Evolutionary conservation across 2,113 vertebrate species (phyloP).

Genomic region (Bufo bufo): DNA sequence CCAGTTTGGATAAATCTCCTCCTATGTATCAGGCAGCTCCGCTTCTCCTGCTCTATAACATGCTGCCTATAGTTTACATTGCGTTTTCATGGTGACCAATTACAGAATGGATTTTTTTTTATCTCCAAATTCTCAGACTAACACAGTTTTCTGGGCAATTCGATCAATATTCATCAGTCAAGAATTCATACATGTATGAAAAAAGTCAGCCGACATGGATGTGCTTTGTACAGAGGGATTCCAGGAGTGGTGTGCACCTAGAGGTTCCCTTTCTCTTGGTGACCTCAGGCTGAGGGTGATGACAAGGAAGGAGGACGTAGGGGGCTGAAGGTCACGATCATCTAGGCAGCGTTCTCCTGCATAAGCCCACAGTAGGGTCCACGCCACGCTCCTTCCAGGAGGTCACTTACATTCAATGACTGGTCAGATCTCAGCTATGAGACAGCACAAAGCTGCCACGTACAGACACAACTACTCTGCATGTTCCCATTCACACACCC

Average conservation of each 20-base stretch:
- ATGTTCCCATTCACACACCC: too few relatives aligned
- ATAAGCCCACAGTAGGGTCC: slow-evolving; percentile 62
- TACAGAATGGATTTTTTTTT: too few relatives aligned
- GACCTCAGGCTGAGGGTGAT: slow-evolving; percentile 58
- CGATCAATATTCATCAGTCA: neutral
- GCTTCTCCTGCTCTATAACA: too few relatives aligned
- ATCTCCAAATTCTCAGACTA: too few relatives aligned
- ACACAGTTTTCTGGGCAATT: too few relatives aligned
- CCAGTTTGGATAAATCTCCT: too few relatives aligned
- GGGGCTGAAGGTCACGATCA: slow-evolving; percentile 58
- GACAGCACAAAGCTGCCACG: neutral
- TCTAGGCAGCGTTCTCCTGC: slow-evolving; percentile 52
- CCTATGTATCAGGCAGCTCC: too few relatives aligned
- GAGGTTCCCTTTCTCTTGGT: slow-evolving; percentile 14
- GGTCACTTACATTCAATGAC: slow-evolving; percentile 53
- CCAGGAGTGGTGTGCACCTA: neutral
- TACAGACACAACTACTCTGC: too few relatives aligned
- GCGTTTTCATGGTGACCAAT: too few relatives aligned
- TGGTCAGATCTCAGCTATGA: neutral
- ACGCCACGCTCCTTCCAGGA: slow-evolving; percentile 56
- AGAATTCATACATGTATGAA: neutral
- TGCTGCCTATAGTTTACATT: too few relatives aligned
- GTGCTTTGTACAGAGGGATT: neutral
- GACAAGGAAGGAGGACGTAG: slow-evolving; percentile 61
- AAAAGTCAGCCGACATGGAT: too few relatives aligned